These are phyloP conservation scores for Alosa sapidissima DNA, from an alignment of 2,797 vertebrate genomes.

Conservation along the genomic window DNA sequence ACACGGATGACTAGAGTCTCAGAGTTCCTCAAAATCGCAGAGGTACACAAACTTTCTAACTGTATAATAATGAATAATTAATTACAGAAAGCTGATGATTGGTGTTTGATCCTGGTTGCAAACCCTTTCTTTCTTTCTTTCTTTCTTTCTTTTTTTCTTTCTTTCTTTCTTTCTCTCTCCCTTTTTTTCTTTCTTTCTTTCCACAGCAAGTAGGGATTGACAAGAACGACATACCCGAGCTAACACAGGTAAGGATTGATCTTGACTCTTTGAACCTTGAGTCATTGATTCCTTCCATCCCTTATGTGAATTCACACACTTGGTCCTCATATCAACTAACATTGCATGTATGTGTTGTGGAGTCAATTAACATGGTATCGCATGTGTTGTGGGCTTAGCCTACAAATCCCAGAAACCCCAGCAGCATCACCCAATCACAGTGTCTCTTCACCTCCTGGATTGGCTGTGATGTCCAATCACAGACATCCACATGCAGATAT, in stretches of 20 bases:
- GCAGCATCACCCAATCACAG: constrained; percentile 38
- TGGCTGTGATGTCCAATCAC: constrained; percentile 36
- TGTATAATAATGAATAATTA: neutral
- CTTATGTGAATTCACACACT: constrained; percentile 23
- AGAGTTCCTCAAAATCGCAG: constrained; percentile 98
- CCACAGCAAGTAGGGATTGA: constrained; percentile 98
- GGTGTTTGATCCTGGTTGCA: neutral
- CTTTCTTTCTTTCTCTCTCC: neutral
- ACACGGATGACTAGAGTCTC: constrained; percentile 97
- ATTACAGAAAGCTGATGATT: neutral
- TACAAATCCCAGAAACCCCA: constrained; percentile 38
- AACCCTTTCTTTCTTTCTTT: neutral
- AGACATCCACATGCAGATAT: constrained; percentile 32
- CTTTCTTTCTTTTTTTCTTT: neutral
- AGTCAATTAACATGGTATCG: constrained; percentile 51
- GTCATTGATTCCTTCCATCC: neutral
- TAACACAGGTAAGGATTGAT: constrained; percentile 86
- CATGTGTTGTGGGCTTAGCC: constrained; percentile 50
- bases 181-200: constrained; percentile 30
- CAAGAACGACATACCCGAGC: constrained; percentile 98
- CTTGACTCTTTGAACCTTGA: constrained; percentile 8
- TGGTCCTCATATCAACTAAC: constrained; percentile 52
- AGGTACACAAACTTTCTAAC: constrained; percentile 73
- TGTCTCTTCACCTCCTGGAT: constrained; percentile 1
- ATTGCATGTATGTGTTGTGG: constrained; percentile 58